Conservation (phyloP, 2,797 vertebrate species). For the Apogon hyalosoma region DNA sequence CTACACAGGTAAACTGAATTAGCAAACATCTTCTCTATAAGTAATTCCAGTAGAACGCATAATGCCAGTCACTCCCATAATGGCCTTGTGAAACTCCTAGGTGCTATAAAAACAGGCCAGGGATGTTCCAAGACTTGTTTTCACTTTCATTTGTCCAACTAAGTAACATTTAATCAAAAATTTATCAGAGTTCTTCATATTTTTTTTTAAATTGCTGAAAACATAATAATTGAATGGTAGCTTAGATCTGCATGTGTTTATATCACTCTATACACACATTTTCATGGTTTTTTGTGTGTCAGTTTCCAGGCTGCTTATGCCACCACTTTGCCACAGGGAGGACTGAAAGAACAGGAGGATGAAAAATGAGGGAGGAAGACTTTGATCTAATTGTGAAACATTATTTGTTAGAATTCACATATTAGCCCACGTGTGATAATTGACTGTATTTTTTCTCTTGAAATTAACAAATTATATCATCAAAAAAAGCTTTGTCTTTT, state of each 20-base stretch:
- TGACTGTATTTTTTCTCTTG: constrained; percentile 68
- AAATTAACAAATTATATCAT: constrained; percentile 89
- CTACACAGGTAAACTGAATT: constrained; percentile 24
- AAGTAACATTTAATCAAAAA: constrained; percentile 8
- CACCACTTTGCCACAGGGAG: constrained; percentile 31
- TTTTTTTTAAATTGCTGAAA: constrained; percentile 4
- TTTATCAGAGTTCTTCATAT: constrained; percentile 23
- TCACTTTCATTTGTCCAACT: constrained; percentile 1
- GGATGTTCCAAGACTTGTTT: constrained; percentile 24
- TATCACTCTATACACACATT: background rate
- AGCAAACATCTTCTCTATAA: constrained; percentile 29
- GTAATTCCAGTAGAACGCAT: constrained; percentile 43
- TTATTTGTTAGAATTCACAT: constrained; percentile 76
- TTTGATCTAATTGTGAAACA: constrained; percentile 83
- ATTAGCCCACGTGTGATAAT: constrained; percentile 81
- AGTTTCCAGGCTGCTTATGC: constrained; percentile 28
- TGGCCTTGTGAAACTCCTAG: background rate
- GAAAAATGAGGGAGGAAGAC: constrained; percentile 38
- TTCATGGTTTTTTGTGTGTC: constrained; percentile 3
- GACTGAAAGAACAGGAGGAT: constrained; percentile 36
- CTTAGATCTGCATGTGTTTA: constrained; percentile 3
- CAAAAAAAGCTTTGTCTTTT: constrained; percentile 77
- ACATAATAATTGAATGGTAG: constrained; percentile 17
- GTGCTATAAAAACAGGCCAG: constrained; percentile 22
- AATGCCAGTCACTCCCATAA: constrained; percentile 30